Conservation (phyloP, 2,797 vertebrate genomes). For the Parauchenoglanis ngamensis region DNA sequence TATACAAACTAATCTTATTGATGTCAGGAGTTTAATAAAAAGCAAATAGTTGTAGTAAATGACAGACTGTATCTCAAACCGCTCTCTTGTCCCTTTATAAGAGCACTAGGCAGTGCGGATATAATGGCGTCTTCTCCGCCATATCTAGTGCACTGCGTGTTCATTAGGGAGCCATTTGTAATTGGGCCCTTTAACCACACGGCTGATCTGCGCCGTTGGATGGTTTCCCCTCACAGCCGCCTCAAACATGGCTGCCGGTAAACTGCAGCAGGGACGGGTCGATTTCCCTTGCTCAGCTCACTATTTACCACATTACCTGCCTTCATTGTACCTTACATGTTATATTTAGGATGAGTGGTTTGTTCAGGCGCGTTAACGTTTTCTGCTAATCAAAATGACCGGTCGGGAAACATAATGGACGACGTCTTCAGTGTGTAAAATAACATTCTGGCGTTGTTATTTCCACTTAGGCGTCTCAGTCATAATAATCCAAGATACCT, state of each 20-base stretch:
- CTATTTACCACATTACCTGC: conserved; percentile 23
- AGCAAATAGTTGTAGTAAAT: background rate
- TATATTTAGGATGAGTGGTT: background rate
- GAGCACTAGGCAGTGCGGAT: background rate
- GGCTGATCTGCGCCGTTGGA: conserved; percentile 31
- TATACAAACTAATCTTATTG: background rate
- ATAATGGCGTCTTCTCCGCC: background rate
- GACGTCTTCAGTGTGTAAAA: background rate
- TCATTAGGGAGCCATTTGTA: conserved; percentile 20
- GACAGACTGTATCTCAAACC: background rate
- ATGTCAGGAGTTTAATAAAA: background rate
- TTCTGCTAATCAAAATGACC: background rate
- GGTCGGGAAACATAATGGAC: background rate
- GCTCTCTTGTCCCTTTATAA: background rate
- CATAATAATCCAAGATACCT: background rate
- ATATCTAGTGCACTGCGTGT: conserved; percentile 27
- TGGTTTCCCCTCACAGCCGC: conserved; percentile 29
- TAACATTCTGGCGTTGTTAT: background rate
- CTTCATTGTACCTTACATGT: background rate
- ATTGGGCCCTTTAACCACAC: background rate
- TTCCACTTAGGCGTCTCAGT: background rate
- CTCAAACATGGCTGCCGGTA: conserved; percentile 59
- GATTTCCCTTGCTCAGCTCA: conserved; percentile 5
- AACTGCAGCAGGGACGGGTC: conserved; percentile 59
- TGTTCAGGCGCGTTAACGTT: background rate